phyloP scores from a whole-genome alignment of 2,888 invertebrate genomes.

The Chesias legatella region DNA sequence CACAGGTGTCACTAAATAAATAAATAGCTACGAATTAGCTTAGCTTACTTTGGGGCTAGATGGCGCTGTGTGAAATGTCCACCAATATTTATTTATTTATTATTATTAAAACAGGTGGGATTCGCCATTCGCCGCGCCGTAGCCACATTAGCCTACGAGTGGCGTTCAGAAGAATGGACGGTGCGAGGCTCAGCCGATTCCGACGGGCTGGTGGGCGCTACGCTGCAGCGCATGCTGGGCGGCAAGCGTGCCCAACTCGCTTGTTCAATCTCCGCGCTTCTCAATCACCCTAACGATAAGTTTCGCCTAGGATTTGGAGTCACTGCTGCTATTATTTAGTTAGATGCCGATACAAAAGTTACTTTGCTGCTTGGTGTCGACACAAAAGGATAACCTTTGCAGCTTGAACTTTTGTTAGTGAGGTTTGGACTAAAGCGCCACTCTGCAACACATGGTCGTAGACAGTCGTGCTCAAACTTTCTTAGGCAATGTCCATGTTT shows the following conservation, averaged over 20 bases:
- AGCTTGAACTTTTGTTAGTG: no score
- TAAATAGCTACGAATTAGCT: no score
- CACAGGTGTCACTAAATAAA: no score
- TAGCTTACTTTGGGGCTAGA: no score
- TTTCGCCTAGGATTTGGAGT: constrained; percentile 69
- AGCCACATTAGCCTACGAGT: constrained; percentile 67
- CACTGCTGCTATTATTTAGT: constrained; percentile 57
- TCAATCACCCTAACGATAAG: constrained; percentile 74
- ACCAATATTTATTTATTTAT: no score
- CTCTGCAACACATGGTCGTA: no score
- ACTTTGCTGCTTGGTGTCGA: no score
- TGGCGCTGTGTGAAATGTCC: no score
- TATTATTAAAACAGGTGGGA: constrained; percentile 47
- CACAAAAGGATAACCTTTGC: no score
- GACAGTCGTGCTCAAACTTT: no score
- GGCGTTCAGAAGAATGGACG: constrained; percentile 63
- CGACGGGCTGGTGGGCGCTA: constrained; percentile 70
- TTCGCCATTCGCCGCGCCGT: constrained; percentile 62
- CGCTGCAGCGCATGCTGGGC: constrained; percentile 61
- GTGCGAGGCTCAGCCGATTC: constrained; percentile 67
- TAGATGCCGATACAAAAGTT: neutral
- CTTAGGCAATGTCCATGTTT: no score
- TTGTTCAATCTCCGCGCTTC: constrained; percentile 66
- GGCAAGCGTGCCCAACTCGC: constrained; percentile 58
- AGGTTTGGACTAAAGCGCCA: no score